phyloP scores from a whole-genome alignment of 2,797 vertebrate genomes.

The Diceros bicornis region DNA sequence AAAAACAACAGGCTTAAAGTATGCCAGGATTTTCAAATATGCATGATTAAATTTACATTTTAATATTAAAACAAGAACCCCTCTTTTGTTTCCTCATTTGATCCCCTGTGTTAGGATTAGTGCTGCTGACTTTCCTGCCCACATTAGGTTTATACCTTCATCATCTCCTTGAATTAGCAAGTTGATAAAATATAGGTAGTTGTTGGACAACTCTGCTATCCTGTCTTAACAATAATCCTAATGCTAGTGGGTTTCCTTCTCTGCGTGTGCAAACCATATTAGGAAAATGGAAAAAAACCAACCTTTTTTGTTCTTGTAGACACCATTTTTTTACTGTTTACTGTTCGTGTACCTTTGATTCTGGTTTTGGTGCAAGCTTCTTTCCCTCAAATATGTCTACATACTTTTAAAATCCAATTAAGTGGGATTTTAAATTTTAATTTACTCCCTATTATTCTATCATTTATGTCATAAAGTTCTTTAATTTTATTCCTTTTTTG shows the following conservation, averaged over 20 bases:
- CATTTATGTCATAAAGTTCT: not conserved
- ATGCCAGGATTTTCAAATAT: slow-evolving; percentile 48
- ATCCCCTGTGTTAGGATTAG: not conserved
- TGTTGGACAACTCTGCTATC: slow-evolving; percentile 11
- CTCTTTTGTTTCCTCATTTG: slow-evolving; percentile 32
- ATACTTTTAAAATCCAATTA: slow-evolving; percentile 57
- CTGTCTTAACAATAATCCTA: slow-evolving; percentile 19
- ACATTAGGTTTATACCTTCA: not conserved
- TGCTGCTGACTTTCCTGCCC: not conserved
- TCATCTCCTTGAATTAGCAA: slow-evolving; percentile 14
- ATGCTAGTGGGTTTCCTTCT: not conserved
- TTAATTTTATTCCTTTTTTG: slow-evolving; percentile 28
- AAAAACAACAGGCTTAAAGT: not conserved
- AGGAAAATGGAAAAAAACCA: not conserved
- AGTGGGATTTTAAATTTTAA: not conserved
- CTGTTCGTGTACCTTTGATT: not conserved
- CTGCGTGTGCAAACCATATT: not conserved
- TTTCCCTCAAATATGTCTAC: slow-evolving; percentile 31
- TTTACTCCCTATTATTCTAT: not conserved
- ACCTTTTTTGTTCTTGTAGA: not conserved
- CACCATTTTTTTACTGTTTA: not conserved
- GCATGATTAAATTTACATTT: slow-evolving; percentile 35
- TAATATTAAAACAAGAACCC: slow-evolving; percentile 20
- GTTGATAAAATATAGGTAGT: not conserved
- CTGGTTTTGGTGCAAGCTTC: not conserved